These are phyloP conservation scores for Hermaeophaga mercurialis DNA, from an alignment of 2,888 invertebrate genomes.

Conservation along the genomic window DNA sequence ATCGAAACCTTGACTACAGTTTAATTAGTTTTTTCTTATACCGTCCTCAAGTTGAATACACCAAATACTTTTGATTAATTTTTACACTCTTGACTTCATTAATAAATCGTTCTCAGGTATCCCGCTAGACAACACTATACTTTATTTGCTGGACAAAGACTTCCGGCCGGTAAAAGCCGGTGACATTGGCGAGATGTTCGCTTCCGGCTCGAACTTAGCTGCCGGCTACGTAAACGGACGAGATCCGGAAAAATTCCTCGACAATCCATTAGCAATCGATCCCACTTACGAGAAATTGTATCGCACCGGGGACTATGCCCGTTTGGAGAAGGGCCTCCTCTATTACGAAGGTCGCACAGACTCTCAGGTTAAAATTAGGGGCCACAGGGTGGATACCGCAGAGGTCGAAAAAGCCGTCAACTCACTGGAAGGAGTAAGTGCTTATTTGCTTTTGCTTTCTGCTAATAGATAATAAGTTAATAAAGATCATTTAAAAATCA, in stretches of 20 bases:
- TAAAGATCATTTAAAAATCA: neutral
- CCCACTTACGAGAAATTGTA: constrained; percentile 73
- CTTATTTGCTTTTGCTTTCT: neutral
- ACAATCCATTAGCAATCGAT: constrained; percentile 74
- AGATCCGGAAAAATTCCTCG: constrained; percentile 74
- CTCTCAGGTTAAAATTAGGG: constrained; percentile 83
- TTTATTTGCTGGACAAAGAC: constrained; percentile 79
- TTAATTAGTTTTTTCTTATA: no score
- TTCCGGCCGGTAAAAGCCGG: constrained; percentile 73
- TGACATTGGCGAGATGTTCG: constrained; percentile 81
- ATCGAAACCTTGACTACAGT: no score
- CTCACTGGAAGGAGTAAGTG: constrained; percentile 60
- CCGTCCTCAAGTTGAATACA: no score
- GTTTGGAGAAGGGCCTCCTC: constrained; percentile 68
- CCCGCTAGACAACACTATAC: constrained; percentile 78
- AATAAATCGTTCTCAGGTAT: constrained; percentile 60
- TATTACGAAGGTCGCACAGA: constrained; percentile 83
- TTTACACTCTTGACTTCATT: neutral
- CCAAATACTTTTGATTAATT: no score
- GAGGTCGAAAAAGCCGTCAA: constrained; percentile 81
- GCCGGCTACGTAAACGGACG: constrained; percentile 75
- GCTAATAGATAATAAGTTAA: neutral
- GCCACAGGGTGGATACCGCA: constrained; percentile 82
- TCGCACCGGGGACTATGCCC: constrained; percentile 85
- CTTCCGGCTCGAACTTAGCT: constrained; percentile 80